Evolutionary conservation across 2,888 invertebrate species (phyloP), one percentile per base, ranked within the genome.

Genomic region (Eutolmus rufibarbis): DNA sequence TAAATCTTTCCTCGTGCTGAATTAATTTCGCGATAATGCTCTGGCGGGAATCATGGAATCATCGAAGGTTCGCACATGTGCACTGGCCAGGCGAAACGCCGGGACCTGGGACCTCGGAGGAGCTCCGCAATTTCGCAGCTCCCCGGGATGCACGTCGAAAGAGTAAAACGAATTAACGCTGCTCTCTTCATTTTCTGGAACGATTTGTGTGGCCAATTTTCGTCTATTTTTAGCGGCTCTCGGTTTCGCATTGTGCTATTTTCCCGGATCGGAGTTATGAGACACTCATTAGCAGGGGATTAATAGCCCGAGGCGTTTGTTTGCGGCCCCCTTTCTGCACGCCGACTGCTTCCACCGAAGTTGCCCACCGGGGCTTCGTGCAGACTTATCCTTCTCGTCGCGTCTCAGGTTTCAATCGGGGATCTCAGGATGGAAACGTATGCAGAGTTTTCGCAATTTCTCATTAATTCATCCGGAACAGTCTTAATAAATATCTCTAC

Each of bases 131-230:
- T 9, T 40, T 40, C 40, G 16, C n/a, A n/a, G 5, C 16, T 46
- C 43, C 43, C 43, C n/a, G 34, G n/a, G 76, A 40, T 76, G 43
- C 23, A 40, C 19, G 19, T 23, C n/a, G 7, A 43, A 84, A 66
- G 74, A 84, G 74, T 23, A 43, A 84, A 57, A 84, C 84, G 66
- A 84, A 84, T 84, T 84, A 74, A 74, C 84, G 34, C 23, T 84
- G 34, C 40, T 84, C 74, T 84, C 74, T 57, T 74, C 37, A 84
- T 66, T 84, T 81, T 74, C 74, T 84, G 57, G 84, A 57, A 74
- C 57, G 84, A 84, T 84, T 57, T 84, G 84, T 84, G 84, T 84
- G 84, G 84, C 74, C 84, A 66, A 84, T 84, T 81, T 56, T 84
- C 43, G 37, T 57, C 74, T 84, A 74, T 84, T 84, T 57, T 84